Percentiles rank a stretch among this genome's conserved stretches.
Conservation (phyloP, 1,140 invertebrate species). For the Leptopilina clavipes region DNA sequence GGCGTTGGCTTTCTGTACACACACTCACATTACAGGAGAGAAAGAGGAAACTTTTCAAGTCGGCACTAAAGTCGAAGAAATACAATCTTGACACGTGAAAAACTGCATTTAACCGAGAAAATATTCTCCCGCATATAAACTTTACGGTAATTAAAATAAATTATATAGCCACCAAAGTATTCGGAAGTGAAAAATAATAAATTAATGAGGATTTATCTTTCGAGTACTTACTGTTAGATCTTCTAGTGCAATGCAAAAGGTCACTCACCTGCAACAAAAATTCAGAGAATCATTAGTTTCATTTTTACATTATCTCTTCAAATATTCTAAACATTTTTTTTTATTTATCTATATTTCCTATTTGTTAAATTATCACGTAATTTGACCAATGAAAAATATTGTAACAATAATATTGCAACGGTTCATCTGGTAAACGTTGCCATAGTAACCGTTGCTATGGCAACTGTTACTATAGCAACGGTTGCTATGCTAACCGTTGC, state of each 20-base stretch:
- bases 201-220: background rate
- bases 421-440: too few species aligned
- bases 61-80: slow-evolving; percentile 23
- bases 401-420: too few species aligned
- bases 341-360: too few species aligned
- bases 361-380: too few species aligned
- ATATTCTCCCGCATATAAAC: slow-evolving; percentile 20
- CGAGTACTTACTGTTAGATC: background rate
- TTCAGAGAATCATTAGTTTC: background rate
- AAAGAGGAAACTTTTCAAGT: slow-evolving; percentile 8
- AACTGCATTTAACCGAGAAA: slow-evolving; percentile 21
- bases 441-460: too few species aligned
- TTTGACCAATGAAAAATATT: too few species aligned
- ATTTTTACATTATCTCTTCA: background rate
- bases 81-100: slow-evolving; percentile 23
- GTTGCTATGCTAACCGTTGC: too few species aligned
- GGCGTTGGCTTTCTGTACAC: slow-evolving; percentile 33
- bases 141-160: slow-evolving; percentile 16
- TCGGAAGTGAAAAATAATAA: slow-evolving; percentile 3
- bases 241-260: background rate
- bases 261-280: background rate
- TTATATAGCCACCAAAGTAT: background rate
- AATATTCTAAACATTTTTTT: too few species aligned
- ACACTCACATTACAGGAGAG: too few species aligned
- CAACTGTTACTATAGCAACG: too few species aligned